Evolutionary conservation across 2,113 vertebrate genomes (phyloP), one percentile per base, ranked within the genome.

Genomic region (Perccottus glenii): DNA sequence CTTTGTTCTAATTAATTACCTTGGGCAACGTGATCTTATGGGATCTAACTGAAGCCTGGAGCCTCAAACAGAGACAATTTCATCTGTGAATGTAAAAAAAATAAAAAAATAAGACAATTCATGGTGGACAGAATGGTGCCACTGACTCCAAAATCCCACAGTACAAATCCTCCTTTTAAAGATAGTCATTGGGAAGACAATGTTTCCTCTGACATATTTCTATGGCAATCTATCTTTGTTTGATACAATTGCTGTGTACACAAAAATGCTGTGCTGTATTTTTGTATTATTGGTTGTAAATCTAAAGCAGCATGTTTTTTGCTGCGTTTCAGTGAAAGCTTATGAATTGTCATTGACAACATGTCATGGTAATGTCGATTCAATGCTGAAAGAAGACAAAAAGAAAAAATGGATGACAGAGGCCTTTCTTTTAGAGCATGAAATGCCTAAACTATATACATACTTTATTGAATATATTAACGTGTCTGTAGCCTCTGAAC

Each of bases 331-430:
- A 55, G 12, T 55, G 74, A 70, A 14, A 58, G 46, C 58, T 67
- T 15, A 70, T 67, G 66, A 66, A 70, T 75, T 67, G 64, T 59
- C 52, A 73, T 53, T 62, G 78, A 78, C 67, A 66, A 59, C 55
- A 70, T 71, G 59, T 56, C 70, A 67, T 44, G 59, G 64, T 15
- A 27, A 51, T 60, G 56, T 36, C 52, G 66, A 62, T 67, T 60
- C 32, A 60, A 51, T 36, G 57, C 66, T 52, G 14, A 42, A 48
- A 49, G 36, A 14, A 38, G 44, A 71, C 49, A 61, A 63, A 64
- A 35, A 9, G 8, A 58, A 57, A 42, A 58, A 58, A 43, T 19
- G 4, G 55, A 1, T 40, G 38, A 42, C 35, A 58, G 15, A 58
- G 15, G 15, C n/a, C n/a, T n/a, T n/a, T n/a, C n/a, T n/a, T n/a